A percentile compares a stretch with the other conserved stretches of the same genome.
These are phyloP conservation scores for Eucidaris tribuloides DNA, from an alignment of 35 echinoderm and acorn worm genomes.

Conservation along the genomic window DNA sequence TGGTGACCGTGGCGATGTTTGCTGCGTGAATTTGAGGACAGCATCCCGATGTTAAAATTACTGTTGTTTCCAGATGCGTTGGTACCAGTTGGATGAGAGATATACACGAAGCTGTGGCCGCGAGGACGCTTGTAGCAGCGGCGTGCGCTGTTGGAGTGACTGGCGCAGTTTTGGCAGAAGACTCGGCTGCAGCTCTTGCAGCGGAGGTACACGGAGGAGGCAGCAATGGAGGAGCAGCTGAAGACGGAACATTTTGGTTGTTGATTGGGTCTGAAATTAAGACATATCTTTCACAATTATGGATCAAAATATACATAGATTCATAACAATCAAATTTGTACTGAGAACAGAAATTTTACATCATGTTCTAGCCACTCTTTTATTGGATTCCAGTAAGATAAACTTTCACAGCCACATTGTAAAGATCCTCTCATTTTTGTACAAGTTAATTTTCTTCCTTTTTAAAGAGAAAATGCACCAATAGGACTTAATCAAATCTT, in stretches of 20 bases:
- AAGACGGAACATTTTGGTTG: constrained; percentile 66
- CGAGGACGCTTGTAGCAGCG: constrained; percentile 78
- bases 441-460: too few relatives aligned
- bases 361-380: too few relatives aligned
- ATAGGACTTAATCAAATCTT: too few relatives aligned
- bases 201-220: constrained; percentile 28
- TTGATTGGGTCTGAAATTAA: background rate
- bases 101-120: constrained; percentile 68
- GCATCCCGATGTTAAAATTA: background rate
- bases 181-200: constrained; percentile 65
- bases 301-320: too few relatives aligned
- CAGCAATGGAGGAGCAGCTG: constrained; percentile 42
- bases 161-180: constrained; percentile 62
- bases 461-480: too few relatives aligned
- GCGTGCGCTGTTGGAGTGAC: constrained; percentile 48
- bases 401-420: too few relatives aligned
- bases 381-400: too few relatives aligned
- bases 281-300: too few relatives aligned
- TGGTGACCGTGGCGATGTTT: background rate
- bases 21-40: background rate
- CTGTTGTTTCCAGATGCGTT: background rate
- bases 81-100: background rate
- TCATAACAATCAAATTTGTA: too few relatives aligned
- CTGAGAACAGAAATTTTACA: too few relatives aligned
- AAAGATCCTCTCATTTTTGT: too few relatives aligned